Conservation (phyloP, 2,113 vertebrate species). For the Aptenodytes forsteri region DNA sequence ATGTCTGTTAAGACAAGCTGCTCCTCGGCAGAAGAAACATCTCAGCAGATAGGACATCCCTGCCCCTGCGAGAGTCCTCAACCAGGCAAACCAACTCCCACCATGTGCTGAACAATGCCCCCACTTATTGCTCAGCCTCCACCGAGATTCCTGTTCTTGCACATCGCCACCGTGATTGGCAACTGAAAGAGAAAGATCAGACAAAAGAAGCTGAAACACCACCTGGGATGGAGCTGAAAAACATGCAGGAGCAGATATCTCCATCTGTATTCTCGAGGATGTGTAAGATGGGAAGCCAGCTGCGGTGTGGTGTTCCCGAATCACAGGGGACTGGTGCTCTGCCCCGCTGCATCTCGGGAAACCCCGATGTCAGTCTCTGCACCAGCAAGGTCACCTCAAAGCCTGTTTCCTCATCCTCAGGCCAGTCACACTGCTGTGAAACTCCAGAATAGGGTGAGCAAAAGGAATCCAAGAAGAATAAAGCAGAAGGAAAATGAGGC, state of each 20-base stretch:
- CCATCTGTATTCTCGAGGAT: not conserved
- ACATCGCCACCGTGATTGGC: not conserved
- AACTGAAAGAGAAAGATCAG: constrained; percentile 24
- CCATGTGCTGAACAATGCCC: fast-evolving
- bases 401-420: not conserved
- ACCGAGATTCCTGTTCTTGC: not conserved
- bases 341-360: constrained; percentile 18
- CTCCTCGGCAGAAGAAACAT: not conserved
- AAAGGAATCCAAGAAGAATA: not conserved
- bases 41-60: not conserved
- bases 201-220: constrained; percentile 42
- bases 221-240: constrained; percentile 40
- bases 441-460: not conserved
- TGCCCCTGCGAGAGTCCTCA: not conserved
- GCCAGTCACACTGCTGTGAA: not conserved
- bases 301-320: not conserved
- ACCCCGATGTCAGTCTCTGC: not conserved
- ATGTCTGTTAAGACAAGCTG: not conserved
- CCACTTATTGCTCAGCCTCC: not conserved
- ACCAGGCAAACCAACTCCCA: not conserved
- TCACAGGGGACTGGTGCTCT: not conserved
- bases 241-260: constrained; percentile 29
- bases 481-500: not conserved
- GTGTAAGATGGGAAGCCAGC: not conserved
- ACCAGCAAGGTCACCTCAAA: constrained; percentile 42